Conservation (phyloP, 2,113 vertebrate species). For the Guaruba guarouba region DNA sequence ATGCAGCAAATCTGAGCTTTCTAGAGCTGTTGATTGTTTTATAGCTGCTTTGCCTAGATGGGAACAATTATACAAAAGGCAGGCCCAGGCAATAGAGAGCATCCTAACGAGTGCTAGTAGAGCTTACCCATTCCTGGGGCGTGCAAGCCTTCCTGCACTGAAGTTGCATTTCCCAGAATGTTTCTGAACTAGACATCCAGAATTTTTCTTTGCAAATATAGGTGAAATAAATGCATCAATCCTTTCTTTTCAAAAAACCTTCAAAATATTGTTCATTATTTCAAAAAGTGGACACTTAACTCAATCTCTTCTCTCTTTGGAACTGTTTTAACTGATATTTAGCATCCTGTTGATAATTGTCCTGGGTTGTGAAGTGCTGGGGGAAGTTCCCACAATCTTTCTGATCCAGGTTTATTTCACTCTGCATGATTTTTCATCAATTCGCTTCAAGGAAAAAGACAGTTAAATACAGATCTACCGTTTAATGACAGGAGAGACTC, state of each 20-base stretch:
- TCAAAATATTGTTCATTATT: neutral
- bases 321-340: neutral
- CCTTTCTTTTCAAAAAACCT: neutral
- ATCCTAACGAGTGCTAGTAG: neutral
- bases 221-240: neutral
- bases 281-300: neutral
- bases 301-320: neutral
- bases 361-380: neutral
- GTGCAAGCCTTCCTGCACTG: neutral
- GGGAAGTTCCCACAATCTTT: neutral
- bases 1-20: neutral
- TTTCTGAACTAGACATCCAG: neutral
- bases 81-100: neutral
- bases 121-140: neutral
- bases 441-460: neutral
- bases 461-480: conserved; percentile 13
- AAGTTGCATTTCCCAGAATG: neutral
- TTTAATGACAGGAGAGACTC: neutral
- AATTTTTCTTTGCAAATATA: neutral
- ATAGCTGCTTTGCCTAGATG: neutral
- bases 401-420: neutral
- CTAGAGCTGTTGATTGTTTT: neutral
- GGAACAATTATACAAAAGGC: neutral
- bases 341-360: neutral
- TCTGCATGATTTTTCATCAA: neutral